Percentiles rank a stretch among this genome's conserved stretches.
Evolutionary conservation across 2,113 vertebrate species (phyloP).

Genomic region (Chaetodon trifascialis): DNA sequence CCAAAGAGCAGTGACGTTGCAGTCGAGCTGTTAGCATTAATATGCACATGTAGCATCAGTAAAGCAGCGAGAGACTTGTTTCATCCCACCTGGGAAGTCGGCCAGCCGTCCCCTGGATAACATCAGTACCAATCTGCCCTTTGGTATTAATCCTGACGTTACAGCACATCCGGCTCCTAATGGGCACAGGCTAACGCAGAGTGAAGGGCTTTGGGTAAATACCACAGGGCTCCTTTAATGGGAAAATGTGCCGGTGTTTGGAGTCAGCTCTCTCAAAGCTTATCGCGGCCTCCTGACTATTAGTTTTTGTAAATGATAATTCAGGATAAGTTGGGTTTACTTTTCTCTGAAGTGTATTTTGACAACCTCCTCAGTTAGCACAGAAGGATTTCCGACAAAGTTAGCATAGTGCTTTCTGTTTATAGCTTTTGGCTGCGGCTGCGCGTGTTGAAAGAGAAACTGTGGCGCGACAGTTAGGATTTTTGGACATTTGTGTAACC

Average conservation of each 20-base stretch:
- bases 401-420: constrained; percentile 53
- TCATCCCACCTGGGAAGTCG: constrained; percentile 52
- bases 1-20: background rate
- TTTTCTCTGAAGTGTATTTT: constrained; percentile 76
- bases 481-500: constrained; percentile 54
- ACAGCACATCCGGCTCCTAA: constrained; percentile 38
- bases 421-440: constrained; percentile 67
- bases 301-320: constrained; percentile 67
- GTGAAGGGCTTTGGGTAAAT: constrained; percentile 48
- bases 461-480: constrained; percentile 37
- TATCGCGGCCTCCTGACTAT: constrained; percentile 50
- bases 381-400: constrained; percentile 67
- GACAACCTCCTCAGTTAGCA: constrained; percentile 60
- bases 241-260: constrained; percentile 14
- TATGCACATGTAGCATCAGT: background rate
- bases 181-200: constrained; percentile 20
- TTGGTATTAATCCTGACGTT: constrained; percentile 52
- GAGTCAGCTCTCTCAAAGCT: constrained; percentile 43
- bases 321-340: constrained; percentile 68
- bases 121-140: constrained; percentile 58
- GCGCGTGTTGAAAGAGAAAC: constrained; percentile 51
- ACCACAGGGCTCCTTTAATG: constrained; percentile 33
- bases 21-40: background rate
- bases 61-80: background rate
- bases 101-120: constrained; percentile 62